Evolutionary conservation across 2,113 vertebrate genomes (phyloP), one percentile per base, ranked within the genome.

Genomic region (Gasterosteus nipponicus): DNA sequence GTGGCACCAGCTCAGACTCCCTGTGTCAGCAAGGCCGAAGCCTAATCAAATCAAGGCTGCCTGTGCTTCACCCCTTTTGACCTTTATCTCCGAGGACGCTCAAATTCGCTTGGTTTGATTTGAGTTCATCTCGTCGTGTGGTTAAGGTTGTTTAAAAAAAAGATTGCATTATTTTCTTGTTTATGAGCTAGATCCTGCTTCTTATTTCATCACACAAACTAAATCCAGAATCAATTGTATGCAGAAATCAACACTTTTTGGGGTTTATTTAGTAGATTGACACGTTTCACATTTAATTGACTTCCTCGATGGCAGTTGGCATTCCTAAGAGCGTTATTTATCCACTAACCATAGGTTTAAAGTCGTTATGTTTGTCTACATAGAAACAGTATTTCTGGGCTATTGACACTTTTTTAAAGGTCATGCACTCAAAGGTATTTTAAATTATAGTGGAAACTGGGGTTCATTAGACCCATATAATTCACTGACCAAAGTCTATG

Each of bases 1-100:
- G 62, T 39, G 60, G 77, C 22, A 68, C 29, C 56, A 60, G 64
- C 44, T 69, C 46, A 53, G 57, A 74, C 47, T 58, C 16, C 9
- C 51, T 63, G 54, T 10, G 9, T 82, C 84, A 91, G 86, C 79
- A 73, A 59, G 62, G 49, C 44, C 31, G 9, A 7, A 58, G 15
- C 59, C n/a, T 58, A 29, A 75, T 84, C 44, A 70, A 73, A 80
- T 83, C 15, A 78, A 39, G 47, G 75, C 67, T 80, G 39, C 1
- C 8, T 38, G 68, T 61, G 56, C 35, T 69, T 83, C n/a, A 26
- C 22, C 39, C 42, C 81, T 67, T 78, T 75, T 60, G 66, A 82
- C 73, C 69, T 73, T 31, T 19, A 41, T 49, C 53, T 68, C 59
- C 16, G 1, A 10, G n/a, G 61, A 75, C 58, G 35, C 49, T 4